Percentiles rank a stretch among this genome's conserved stretches.
These are phyloP conservation scores for Ceratitis capitata DNA, from an alignment of 1,140 invertebrate genomes.

Conservation along the genomic window DNA sequence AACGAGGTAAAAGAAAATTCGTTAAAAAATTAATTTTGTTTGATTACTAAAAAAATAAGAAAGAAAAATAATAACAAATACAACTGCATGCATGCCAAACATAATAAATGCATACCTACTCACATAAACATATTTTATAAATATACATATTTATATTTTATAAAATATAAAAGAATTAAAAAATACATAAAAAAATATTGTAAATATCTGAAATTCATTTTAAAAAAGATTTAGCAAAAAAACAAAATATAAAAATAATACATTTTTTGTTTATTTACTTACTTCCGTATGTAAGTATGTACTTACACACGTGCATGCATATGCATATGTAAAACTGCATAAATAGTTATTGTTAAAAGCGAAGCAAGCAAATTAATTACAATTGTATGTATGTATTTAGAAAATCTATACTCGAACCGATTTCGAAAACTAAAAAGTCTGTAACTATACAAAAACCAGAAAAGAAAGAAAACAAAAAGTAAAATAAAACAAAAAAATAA, in stretches of 20 bases:
- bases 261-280: constrained; percentile 9
- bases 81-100: neutral
- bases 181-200: neutral
- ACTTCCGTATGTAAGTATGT: too few relatives aligned
- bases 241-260: neutral
- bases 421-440: constrained; percentile 21
- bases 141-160: constrained; percentile 1
- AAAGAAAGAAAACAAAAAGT: neutral
- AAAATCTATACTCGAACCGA: constrained; percentile 13
- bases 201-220: neutral
- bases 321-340: constrained; percentile 16
- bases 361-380: neutral
- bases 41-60: neutral
- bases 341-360: constrained; percentile 17
- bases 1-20: neutral
- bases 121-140: neutral
- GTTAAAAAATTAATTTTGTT: neutral
- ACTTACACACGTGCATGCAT: neutral
- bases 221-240: too few relatives aligned
- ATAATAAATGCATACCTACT: neutral
- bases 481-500: too few relatives aligned
- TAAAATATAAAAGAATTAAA: neutral
- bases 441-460: neutral
- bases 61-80: neutral
- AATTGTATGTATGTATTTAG: neutral